Conservation (phyloP, 2,888 invertebrate species). For the Polymixis lichenea region DNA sequence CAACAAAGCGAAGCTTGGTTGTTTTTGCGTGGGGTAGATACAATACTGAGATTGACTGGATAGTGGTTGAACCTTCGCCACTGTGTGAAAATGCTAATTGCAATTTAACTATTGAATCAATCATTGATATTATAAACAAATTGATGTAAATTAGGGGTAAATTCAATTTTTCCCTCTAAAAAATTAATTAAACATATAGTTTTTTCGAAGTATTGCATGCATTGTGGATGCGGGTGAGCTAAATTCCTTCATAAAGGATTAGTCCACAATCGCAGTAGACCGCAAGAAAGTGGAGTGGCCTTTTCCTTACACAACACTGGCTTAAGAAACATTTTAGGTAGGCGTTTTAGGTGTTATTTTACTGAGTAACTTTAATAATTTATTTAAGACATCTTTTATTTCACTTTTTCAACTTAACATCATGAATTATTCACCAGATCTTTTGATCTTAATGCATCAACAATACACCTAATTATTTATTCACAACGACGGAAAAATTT, state of each 20-base stretch:
- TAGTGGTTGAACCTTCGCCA: background rate
- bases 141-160: background rate
- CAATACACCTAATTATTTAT: constrained; percentile 46
- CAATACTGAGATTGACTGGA: background rate
- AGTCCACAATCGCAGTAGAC: no score
- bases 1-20: background rate
- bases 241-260: no score
- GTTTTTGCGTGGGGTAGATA: constrained; percentile 8
- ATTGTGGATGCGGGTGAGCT: no score
- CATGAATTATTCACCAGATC: constrained; percentile 4
- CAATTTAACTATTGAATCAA: background rate
- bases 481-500: constrained; percentile 41
- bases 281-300: no score
- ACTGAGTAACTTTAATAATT: background rate
- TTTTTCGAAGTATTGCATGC: background rate
- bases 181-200: background rate
- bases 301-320: no score
- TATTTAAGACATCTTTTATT: background rate
- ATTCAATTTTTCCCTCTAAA: background rate
- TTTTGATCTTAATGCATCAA: constrained; percentile 19
- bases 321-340: no score
- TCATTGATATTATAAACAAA: background rate
- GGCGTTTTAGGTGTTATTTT: background rate
- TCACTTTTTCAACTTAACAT: background rate
- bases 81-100: background rate